Evolutionary conservation across 2,888 invertebrate genomes (phyloP), one percentile per base, ranked within the genome.

Genomic region (Synergus itoensis): DNA sequence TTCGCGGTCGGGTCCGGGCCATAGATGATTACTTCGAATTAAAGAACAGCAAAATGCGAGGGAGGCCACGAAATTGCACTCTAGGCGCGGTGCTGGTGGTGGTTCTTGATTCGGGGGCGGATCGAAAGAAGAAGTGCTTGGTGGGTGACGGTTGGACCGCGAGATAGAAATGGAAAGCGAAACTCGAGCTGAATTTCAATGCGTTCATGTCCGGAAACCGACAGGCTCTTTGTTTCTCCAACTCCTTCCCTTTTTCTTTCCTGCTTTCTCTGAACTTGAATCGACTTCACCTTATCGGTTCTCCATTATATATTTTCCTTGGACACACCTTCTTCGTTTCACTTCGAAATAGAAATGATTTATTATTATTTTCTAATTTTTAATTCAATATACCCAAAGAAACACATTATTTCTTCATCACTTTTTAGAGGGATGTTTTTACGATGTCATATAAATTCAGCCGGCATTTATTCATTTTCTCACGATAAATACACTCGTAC

Each of bases 131-230:
- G 78, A 78, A 78, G 60, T 73, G 64, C 16, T 63, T 40, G 77
- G 41, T 64, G 40, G 53, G 57, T 82, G 80, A 81, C 81, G 81
- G 82, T 78, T 64, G 81, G 78, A 80, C 81, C 83, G 85, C 85
- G 86, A 88, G 89, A 90, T 92, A 90, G 92, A 91, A 91, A 92
- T 91, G 91, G 91, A 91, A 91, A 92, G 91, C 89, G 89, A 87
- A 88, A 88, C 90, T 86, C 89, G 88, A 86, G 84, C 87, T 90
- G 92, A 91, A 92, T 92, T 91, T 91, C 91, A 91, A 91, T 91
- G 91, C 80, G 86, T 76, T 90, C 91, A 90, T 91, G 91, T 89
- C 84, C 84, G 89, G 91, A 90, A 91, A 88, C 89, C 86, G 86
- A 87, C 77, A 81, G 79, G 79, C 63, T 80, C 82, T 83, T 81